These are phyloP conservation scores for Discoglossus pictus DNA, from an alignment of 2,797 vertebrate genomes.

Conservation along the genomic window DNA sequence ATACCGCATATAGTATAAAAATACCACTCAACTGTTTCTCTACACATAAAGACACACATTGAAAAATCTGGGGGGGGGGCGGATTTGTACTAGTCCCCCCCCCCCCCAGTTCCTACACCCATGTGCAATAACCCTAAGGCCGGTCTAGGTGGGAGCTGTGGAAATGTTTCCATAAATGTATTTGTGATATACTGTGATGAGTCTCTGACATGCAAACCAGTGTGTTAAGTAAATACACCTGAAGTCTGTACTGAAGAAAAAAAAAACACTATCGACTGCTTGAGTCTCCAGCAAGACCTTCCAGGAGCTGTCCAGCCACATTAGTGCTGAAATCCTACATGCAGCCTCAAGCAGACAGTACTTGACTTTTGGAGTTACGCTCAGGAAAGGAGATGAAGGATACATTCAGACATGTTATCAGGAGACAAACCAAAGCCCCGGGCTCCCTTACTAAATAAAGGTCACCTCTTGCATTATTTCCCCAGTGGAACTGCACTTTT, in stretches of 20 bases:
- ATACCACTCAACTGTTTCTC: no score
- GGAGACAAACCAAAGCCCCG: not conserved
- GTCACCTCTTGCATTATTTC: conserved; percentile 16
- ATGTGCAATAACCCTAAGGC: no score
- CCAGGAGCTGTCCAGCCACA: not conserved
- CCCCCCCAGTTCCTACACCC: no score
- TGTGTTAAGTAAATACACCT: not conserved
- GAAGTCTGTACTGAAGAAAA: not conserved
- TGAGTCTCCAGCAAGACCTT: not conserved
- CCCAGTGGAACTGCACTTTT: not conserved
- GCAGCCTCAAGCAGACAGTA: not conserved
- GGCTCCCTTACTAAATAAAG: conserved; percentile 19
- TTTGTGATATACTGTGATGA: no score
- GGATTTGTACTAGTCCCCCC: no score
- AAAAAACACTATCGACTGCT: not conserved
- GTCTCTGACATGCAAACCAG: not conserved
- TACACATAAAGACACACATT: no score
- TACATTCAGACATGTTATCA: conserved; percentile 2
- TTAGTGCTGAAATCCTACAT: not conserved
- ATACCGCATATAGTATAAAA: no score
- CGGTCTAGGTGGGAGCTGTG: no score
- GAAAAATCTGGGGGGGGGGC: no score
- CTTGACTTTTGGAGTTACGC: conserved; percentile 1
- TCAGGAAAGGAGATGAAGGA: not conserved
- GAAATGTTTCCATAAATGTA: no score